phyloP scores from a whole-genome alignment of 2,797 vertebrate species.

The Botia kubotai region DNA sequence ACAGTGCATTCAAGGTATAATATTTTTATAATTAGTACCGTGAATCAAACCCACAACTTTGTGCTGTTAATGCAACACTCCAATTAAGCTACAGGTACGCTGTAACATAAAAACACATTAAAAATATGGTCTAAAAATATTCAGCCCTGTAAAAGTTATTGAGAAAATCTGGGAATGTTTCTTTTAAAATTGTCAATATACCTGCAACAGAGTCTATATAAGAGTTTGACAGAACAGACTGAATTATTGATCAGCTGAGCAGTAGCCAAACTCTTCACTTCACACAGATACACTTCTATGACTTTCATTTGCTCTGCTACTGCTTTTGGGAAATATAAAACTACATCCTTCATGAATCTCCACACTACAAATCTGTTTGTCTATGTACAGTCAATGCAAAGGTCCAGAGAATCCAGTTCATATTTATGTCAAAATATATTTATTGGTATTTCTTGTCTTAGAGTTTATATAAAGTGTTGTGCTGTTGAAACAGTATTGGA shows the following conservation, averaged over 20 bases:
- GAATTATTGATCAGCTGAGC: constrained; percentile 32
- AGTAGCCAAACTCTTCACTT: constrained; percentile 25
- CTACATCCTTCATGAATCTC: constrained; percentile 30
- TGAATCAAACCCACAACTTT: too few relatives aligned
- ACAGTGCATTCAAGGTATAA: too few relatives aligned
- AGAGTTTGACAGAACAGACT: constrained; percentile 8
- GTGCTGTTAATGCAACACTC: too few relatives aligned
- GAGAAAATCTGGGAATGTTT: not conserved
- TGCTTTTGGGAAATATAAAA: constrained; percentile 34
- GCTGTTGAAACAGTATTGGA: not conserved
- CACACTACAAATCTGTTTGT: constrained; percentile 33
- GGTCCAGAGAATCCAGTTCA: constrained; percentile 3
- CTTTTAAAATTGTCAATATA: constrained; percentile 19
- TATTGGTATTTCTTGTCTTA: constrained; percentile 1
- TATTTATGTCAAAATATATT: constrained; percentile 10
- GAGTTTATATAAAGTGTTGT: not conserved
- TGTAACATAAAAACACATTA: not conserved
- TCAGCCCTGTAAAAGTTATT: not conserved
- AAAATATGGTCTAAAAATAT: not conserved
- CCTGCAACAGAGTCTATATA: constrained; percentile 7
- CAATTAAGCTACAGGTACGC: too few relatives aligned
- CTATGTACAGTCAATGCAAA: constrained; percentile 20
- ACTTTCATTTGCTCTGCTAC: constrained; percentile 25
- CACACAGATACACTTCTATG: constrained; percentile 4
- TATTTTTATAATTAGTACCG: too few relatives aligned